A percentile compares a stretch with the other conserved stretches of the same genome.
These are phyloP conservation scores for Drosophila ercepeae DNA, from an alignment of 1,140 invertebrate genomes.

Conservation along the genomic window DNA sequence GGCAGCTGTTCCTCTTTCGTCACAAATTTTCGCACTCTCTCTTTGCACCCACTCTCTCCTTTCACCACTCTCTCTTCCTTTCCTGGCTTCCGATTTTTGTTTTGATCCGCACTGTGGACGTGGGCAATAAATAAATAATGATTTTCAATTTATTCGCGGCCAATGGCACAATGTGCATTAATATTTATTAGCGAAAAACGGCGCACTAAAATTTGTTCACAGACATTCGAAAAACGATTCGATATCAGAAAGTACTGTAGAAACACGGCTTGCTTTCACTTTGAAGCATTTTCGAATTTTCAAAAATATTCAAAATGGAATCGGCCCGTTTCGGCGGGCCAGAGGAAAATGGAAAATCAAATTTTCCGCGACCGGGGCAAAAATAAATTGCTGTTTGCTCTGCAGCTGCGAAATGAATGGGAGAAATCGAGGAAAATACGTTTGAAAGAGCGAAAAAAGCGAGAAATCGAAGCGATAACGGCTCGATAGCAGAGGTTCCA, in stretches of 20 bases:
- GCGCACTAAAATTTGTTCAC: conserved; percentile 8
- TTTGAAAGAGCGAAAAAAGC: conserved; percentile 35
- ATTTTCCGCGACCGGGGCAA: conserved; percentile 13
- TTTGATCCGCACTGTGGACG: conserved; percentile 35
- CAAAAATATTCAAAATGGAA: conserved; percentile 11
- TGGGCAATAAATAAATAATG: conserved; percentile 32
- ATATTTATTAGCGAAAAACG: conserved; percentile 27
- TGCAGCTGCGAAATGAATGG: conserved; percentile 51
- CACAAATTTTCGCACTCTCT: conserved; percentile 31
- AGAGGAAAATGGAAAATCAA: conserved; percentile 3
- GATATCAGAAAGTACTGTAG: conserved; percentile 4
- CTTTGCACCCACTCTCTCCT: conserved; percentile 5
- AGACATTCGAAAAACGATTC: conserved; percentile 22
- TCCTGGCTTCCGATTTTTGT: conserved; percentile 35
- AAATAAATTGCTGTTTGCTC: conserved; percentile 14
- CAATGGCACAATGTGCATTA: conserved; percentile 26
- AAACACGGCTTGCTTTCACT: conserved; percentile 34
- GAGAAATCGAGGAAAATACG: conserved; percentile 48
- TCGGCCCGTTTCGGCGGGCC: background rate
- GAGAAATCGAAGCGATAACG: conserved; percentile 24
- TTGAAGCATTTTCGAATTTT: conserved; percentile 12
- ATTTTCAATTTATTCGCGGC: conserved; percentile 33
- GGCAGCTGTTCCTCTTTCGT: conserved; percentile 33
- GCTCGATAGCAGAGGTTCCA: conserved; percentile 25
- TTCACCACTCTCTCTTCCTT: background rate